These are phyloP conservation scores for Perizoma flavofasciatum DNA, from an alignment of 2,888 invertebrate species.

Conservation along the genomic window DNA sequence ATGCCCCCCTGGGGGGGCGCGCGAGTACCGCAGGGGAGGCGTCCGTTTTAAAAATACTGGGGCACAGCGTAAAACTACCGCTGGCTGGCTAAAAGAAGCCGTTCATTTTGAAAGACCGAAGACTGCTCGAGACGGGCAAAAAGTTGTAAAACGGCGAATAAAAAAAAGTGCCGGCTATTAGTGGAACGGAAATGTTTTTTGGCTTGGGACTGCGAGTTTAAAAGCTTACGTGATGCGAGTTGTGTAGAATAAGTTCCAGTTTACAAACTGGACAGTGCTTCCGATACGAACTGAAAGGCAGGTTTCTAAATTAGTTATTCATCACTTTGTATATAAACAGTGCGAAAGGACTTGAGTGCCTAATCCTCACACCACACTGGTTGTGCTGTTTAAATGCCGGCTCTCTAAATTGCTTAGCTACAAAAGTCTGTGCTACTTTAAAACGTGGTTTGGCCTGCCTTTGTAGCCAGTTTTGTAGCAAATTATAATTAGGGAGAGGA, in stretches of 20 bases:
- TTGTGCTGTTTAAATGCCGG: too few relatives aligned
- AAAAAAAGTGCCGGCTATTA: conserved; percentile 63
- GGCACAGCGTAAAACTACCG: conserved; percentile 68
- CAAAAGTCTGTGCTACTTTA: too few relatives aligned
- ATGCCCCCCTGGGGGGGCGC: conserved; percentile 55
- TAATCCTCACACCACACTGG: too few relatives aligned
- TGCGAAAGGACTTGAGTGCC: too few relatives aligned
- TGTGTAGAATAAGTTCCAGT: neutral
- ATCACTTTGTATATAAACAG: too few relatives aligned
- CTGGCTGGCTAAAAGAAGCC: conserved; percentile 69
- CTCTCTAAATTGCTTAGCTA: too few relatives aligned
- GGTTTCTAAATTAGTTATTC: too few relatives aligned
- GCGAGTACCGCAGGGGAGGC: conserved; percentile 71
- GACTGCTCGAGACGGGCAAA: conserved; percentile 62
- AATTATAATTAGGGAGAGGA: too few relatives aligned
- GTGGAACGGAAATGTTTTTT: conserved; percentile 57
- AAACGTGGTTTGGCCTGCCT: too few relatives aligned
- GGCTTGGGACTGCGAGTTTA: conserved; percentile 13
- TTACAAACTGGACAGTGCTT: neutral
- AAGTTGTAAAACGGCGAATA: conserved; percentile 61
- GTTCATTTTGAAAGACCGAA: conserved; percentile 77
- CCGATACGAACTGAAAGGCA: too few relatives aligned
- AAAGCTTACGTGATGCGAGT: neutral
- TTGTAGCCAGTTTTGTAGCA: too few relatives aligned
- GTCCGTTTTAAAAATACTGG: conserved; percentile 82